A percentile compares a stretch with the other conserved stretches of the same genome.
These are phyloP conservation scores for Aleiodes alternator DNA, from an alignment of 2,888 invertebrate genomes.

Conservation along the genomic window DNA sequence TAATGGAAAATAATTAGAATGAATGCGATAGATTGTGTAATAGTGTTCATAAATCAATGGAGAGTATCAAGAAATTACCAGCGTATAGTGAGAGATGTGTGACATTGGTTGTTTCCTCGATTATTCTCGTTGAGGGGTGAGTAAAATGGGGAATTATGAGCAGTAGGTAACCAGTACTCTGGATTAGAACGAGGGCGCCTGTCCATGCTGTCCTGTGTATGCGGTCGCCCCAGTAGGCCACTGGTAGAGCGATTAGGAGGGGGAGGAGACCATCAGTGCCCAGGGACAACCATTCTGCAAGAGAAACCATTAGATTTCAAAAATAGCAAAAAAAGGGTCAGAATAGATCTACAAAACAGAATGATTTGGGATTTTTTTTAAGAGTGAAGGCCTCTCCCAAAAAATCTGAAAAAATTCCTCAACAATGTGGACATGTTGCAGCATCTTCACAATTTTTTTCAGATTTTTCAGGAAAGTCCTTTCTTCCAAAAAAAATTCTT, in stretches of 20 bases:
- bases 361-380: background rate
- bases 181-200: slow-evolving; percentile 77
- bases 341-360: slow-evolving; percentile 30
- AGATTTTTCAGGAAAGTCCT: too few relatives aligned
- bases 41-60: slow-evolving; percentile 8
- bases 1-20: slow-evolving; percentile 13
- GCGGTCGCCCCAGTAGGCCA: slow-evolving; percentile 79
- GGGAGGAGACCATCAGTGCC: slow-evolving; percentile 78
- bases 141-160: slow-evolving; percentile 79
- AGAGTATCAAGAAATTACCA: slow-evolving; percentile 58
- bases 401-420: too few relatives aligned
- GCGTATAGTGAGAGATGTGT: slow-evolving; percentile 65
- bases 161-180: slow-evolving; percentile 76
- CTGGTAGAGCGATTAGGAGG: slow-evolving; percentile 76
- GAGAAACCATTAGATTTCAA: background rate
- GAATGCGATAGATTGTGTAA: slow-evolving; percentile 11
- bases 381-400: too few relatives aligned
- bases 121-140: slow-evolving; percentile 64
- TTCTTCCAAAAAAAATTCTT: too few relatives aligned
- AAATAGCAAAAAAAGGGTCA: too few relatives aligned
- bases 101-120: slow-evolving; percentile 58
- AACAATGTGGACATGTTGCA: too few relatives aligned
- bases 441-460: too few relatives aligned
- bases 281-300: slow-evolving; percentile 77
- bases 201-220: slow-evolving; percentile 80